Base-by-base conservation (phyloP, 2,888 invertebrate species). In the Thera britannica region DNA sequence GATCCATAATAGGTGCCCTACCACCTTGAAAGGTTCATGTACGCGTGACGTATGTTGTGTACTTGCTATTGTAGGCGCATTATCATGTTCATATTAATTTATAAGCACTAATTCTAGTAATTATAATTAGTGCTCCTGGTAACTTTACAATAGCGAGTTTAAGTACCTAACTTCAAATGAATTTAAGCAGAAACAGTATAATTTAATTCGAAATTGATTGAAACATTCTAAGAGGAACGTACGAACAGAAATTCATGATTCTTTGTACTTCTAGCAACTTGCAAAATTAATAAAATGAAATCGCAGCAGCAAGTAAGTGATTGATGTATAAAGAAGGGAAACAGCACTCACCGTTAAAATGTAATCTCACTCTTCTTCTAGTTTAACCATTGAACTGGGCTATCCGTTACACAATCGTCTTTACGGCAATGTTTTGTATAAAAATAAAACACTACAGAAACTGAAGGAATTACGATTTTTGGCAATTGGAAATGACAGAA, bases 401-500 rank as follows among this genome's bases (percentile, higher is more conserved):
- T 69, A 67, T 74, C 79, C 77, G 76, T 81, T 79, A 84, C 86
- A 89, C 88, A 81, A 83, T 75, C 76, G 79, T 74, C 79, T 80
- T 79, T 74, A 78, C 70, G 74, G 79, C 77, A 83, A 81, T 80
- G 79, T 83, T 82, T 83, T 76, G 71, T 75, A 76, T 67, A 70
- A 81, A 84, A 81, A 79, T 82, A 81, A 77, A 79, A 80, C 76
- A 79, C 74, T 76, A 78, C 78, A 73, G 74, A 82, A 84, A 79
- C 80, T 83, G 77, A 84, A 80, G 77, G 81, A 83, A 84, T 85
- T 85, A 85, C 86, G 84, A 88, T 84, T 86, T 79, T 64, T 58
- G 51, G n/a, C 49, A 48, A 62, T 55, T 56, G 75, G 73, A 81
- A 81, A 82, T 87, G 88, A 89, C 90, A 90, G 90, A 90, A 90